Evolutionary conservation across 2,888 invertebrate species (phyloP), one percentile per base, ranked within the genome.

Genomic region (Ornithoptera priamus): DNA sequence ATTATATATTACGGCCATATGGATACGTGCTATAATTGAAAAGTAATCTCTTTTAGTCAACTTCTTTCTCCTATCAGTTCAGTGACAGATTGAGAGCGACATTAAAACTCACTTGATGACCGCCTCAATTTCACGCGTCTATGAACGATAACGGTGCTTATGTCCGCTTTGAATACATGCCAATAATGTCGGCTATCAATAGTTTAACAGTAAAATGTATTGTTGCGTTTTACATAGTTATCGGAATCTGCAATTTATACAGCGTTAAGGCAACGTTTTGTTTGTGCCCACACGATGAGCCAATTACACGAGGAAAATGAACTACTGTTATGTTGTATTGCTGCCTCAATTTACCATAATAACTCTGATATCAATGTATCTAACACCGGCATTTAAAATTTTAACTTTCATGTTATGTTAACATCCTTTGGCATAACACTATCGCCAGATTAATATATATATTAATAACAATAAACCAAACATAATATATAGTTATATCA

Each of bases 121-220:
- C 65, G 69, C 65, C 62, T 77, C 79, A 76, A 85, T 86, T 85
- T 83, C 83, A 87, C 81, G 83, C 82, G 81, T 83, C 80, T 83
- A 83, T 76, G 80, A 81, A 80, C 77, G 76, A 75, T 88, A 89
- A 89, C 89, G 87, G 89, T 84, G 77, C 81, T 76, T 76, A 81
- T 84, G 80, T 76, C 83, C 79, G 80, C 74, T 75, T 76, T 62
- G 80, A 79, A 81, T 84, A 81, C 81, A 81, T 87, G 88, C 85
- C 85, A 85, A 86, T 70, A 67, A 67, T 65, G 65, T 57, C 30
- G 18, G 30, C 66, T 70, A 70, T 70, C 67, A 69, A 75, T 75
- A 75, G 71, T 67, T 62, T 73, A 75, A 76, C 76, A 73, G 73
- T 74, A 74, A 69, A 50, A 69, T 73, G 67, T 77, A 76, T 80